Base-by-base conservation (phyloP, 1,140 invertebrate species). In the Delia radicum region DNA sequence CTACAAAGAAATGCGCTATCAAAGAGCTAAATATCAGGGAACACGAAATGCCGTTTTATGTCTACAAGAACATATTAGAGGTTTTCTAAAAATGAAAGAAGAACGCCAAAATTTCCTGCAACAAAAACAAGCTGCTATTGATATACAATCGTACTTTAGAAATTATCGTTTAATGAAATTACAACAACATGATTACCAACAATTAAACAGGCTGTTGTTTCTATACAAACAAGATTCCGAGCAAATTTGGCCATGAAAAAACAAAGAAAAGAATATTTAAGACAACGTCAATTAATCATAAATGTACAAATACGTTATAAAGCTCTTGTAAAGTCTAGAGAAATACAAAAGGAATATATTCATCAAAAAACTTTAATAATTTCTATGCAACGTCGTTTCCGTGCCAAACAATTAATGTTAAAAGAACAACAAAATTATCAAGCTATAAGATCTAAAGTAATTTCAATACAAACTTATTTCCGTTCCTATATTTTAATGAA, bases 321-420 rank as follows among this genome's bases (percentile, higher is more conserved):
- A 21, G 78, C 76, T 0, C 81, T 77, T 0, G 15, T 81, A 3
- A 21, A 48, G n/a, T 80, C 63, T 33, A 4, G 75, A 15, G 55
- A 27, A 1, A 77, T 85, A 46, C 80, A 83, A 0, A 29, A 82
- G 26, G 33, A 77, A 5, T 90, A 86, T 76, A 26, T 82, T 12
- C 42, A 77, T 1, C 77, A 80, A 3, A 78, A 80, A 1, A 24
- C 78, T 13, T 81, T 87, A 6, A 82, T 83, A 27, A 77, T 88
- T 15, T 61, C 79, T 0, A 77, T 92, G 8, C 91, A 93, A 80
- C 78, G 74, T 3, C 87, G 85, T 75, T 92, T 85, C 80, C 88
- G 87, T 76, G 86, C 87, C n/a, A 78, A 77, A 2, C 76, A 86
- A 73, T 79, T 77, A 5, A 76, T 82, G 73, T 82, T 86, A 46